Conservation (phyloP, 2,888 invertebrate species). For the Cerceris ruficornis region DNA sequence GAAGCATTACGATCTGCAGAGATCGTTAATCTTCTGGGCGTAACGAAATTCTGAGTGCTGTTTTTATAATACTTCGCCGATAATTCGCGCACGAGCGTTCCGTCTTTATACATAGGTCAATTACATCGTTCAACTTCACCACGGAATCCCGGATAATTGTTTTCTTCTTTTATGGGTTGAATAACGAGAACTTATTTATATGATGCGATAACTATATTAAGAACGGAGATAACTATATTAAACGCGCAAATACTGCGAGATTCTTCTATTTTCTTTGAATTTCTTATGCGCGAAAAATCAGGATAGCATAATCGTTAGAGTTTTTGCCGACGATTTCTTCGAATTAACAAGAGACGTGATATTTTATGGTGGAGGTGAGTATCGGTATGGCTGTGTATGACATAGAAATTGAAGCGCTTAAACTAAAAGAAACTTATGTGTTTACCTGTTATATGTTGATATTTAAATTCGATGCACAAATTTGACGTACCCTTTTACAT, state of each 20-base stretch:
- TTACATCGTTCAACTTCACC: background rate
- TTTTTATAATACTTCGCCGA: background rate
- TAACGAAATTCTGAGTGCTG: background rate
- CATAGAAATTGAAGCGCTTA: too few species aligned
- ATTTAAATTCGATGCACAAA: too few species aligned
- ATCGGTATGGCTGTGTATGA: too few species aligned
- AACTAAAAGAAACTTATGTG: too few species aligned
- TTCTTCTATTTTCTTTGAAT: too few species aligned
- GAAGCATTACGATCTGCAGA: background rate
- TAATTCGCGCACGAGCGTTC: background rate
- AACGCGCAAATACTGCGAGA: background rate
- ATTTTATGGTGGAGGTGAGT: too few species aligned
- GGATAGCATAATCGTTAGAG: too few species aligned
- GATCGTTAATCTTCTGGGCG: background rate
- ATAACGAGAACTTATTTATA: constrained; percentile 22
- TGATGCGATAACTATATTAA: constrained; percentile 9
- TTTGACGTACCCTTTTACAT: too few species aligned
- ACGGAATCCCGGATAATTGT: background rate
- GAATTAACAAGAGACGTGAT: too few species aligned
- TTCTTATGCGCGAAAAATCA: too few species aligned
- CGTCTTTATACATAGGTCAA: background rate
- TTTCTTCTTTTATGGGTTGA: constrained; percentile 3
- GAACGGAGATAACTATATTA: constrained; percentile 4
- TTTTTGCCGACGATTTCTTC: too few species aligned
- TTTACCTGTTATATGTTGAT: too few species aligned